A percentile compares a stretch with the other conserved stretches of the same genome.
phyloP scores from a whole-genome alignment of 2,888 invertebrate species.

The Poecilobothrus nobilitatus region DNA sequence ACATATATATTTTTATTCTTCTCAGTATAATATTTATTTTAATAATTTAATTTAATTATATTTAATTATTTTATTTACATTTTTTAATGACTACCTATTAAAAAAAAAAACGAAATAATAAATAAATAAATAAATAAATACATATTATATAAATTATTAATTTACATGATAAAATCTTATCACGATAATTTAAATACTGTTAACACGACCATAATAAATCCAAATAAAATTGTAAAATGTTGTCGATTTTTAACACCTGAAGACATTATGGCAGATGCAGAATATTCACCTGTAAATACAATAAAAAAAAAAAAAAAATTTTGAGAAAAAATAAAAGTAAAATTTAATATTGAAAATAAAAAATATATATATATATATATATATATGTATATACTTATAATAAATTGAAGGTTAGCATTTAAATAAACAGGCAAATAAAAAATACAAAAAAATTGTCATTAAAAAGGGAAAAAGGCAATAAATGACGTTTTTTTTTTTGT shows the following conservation, averaged over 20 bases:
- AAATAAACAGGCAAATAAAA: too few relatives aligned
- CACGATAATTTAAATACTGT: neutral
- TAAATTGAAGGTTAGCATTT: too few relatives aligned
- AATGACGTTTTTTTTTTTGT: too few relatives aligned
- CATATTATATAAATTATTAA: too few relatives aligned
- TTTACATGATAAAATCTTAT: neutral
- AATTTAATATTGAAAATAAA: too few relatives aligned
- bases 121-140: neutral
- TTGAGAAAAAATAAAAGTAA: neutral
- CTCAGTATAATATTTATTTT: neutral
- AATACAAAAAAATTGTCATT: too few relatives aligned
- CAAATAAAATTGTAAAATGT: neutral
- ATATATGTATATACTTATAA: too few relatives aligned
- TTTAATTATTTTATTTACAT: neutral
- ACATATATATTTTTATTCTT: neutral
- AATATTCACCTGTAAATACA: constrained; percentile 38
- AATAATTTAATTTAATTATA: neutral
- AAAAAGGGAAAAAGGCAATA: too few relatives aligned
- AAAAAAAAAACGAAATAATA: too few relatives aligned
- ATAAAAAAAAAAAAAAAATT: neutral
- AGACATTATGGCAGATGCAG: constrained; percentile 44
- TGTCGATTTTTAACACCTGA: constrained; percentile 26
- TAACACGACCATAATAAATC: neutral
- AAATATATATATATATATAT: too few relatives aligned
- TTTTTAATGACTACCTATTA: neutral